Evolutionary conservation across 2,113 vertebrate species (phyloP).

Genomic region (Pteruthius melanotis): DNA sequence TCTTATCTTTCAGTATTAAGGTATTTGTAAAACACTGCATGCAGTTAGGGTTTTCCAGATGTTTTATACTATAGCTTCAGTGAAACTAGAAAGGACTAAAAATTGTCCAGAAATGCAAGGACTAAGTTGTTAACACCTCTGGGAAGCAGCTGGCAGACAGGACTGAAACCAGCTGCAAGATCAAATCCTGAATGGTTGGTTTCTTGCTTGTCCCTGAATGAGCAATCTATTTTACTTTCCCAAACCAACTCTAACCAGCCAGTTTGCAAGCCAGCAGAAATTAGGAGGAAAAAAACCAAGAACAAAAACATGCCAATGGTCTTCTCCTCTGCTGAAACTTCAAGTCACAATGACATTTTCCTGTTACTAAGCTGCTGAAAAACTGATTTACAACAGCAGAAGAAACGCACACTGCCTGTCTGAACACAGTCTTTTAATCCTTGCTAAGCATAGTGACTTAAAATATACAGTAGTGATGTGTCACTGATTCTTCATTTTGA

Average conservation of each 20-base stretch:
- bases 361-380: neutral
- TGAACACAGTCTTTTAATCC: neutral
- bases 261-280: neutral
- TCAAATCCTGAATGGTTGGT: neutral
- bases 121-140: neutral
- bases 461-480: neutral
- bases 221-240: neutral
- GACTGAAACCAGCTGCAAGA: neutral
- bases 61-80: neutral
- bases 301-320: rapidly evolving
- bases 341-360: neutral
- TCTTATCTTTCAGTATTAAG: neutral
- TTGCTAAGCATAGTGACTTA: neutral
- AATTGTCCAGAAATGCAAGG: neutral
- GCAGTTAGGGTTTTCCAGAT: neutral
- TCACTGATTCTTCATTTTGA: neutral
- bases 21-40: neutral
- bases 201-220: neutral
- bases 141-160: neutral
- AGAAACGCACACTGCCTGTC: neutral
- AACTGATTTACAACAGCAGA: neutral
- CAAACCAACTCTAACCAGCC: neutral
- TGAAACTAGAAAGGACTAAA: neutral
- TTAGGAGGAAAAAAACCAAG: neutral
- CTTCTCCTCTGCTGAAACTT: neutral